phyloP scores from a whole-genome alignment of 2,888 invertebrate genomes.

The Drosophila pegasa region DNA sequence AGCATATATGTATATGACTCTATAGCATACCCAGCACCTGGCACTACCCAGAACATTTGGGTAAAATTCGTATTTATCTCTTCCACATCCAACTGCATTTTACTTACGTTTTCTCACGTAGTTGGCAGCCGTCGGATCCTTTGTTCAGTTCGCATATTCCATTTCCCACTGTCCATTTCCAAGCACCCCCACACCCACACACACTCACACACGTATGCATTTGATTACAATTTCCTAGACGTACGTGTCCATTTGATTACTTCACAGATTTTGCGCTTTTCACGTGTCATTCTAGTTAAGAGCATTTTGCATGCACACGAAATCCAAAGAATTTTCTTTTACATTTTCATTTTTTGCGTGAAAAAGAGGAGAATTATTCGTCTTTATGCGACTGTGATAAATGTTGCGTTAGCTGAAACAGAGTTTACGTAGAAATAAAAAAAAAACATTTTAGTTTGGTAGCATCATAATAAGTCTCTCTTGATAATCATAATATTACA shows the following conservation, averaged over 20 bases:
- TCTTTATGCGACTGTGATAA: conserved; percentile 12
- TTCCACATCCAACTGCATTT: conserved; percentile 8
- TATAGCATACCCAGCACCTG: conserved; percentile 44
- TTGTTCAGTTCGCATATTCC: conserved; percentile 58
- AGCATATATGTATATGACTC: not conserved
- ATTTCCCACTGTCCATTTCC: conserved; percentile 43
- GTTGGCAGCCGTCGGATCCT: conserved; percentile 29
- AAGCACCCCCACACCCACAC: conserved; percentile 27
- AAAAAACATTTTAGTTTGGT: not conserved
- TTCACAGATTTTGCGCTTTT: conserved; percentile 72
- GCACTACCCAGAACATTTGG: conserved; percentile 31
- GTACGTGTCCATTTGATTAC: conserved; percentile 79
- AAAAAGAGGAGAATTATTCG: conserved; percentile 54
- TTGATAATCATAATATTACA: not conserved
- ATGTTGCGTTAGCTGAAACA: conserved; percentile 2
- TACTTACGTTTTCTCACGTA: conserved; percentile 68
- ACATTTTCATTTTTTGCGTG: conserved; percentile 22
- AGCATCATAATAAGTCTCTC: not conserved
- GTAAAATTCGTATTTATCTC: not conserved
- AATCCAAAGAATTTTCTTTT: conserved; percentile 39
- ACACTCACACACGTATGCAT: conserved; percentile 28
- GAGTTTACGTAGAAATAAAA: not conserved
- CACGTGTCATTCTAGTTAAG: conserved; percentile 78
- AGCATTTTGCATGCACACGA: conserved; percentile 79
- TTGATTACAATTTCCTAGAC: conserved; percentile 40